Evolutionary conservation across 2,888 invertebrate species (phyloP), one percentile per base, ranked within the genome.

Genomic region (Drosophila borborema): DNA sequence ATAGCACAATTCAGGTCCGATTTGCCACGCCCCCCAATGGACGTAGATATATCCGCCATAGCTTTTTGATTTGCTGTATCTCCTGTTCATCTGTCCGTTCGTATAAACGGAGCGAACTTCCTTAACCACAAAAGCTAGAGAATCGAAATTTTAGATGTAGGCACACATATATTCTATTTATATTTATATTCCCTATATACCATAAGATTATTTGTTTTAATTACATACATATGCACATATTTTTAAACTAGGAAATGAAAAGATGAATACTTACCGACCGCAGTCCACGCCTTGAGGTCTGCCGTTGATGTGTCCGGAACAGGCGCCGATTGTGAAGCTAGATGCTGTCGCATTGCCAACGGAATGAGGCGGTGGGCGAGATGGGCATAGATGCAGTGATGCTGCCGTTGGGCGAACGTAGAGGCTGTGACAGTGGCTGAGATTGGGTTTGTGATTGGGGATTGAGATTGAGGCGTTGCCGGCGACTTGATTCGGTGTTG

Each of bases 291-390:
- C 98, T 81, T 97, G 97, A 1, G 98, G 97, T 79, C 98, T 95
- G 49, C 98, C 99, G 91, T 98, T 98, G 80, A 98, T 96, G 93
- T 99, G 99, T 90, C 99, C 98, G 31, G 98, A 97, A 93, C 98
- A 98, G 45, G 98, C 97, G 49, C 98, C 97, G 93, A 98, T 98
- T 91, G 98, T 97, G 75, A 98, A 93, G 72, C 92, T 93, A 2
- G 92, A 84, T 6, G 87, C 70, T 40, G 76, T 34, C 7, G 82
- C 43, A 38, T 74, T 90, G 12, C 88, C 85, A 20, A 75, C 83
- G 3, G 90, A n/a, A 83, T 16, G 90, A 85, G 10, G 91, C 69
- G 49, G 71, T 74, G 20, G 86, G 88, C 48, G 86, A 83, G 54
- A 79, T 81, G 23, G 91, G 65, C 66, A 85, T 70, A 23, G 77